phyloP scores from a whole-genome alignment of 2,888 invertebrate genomes.

The Lysandra bellargus region DNA sequence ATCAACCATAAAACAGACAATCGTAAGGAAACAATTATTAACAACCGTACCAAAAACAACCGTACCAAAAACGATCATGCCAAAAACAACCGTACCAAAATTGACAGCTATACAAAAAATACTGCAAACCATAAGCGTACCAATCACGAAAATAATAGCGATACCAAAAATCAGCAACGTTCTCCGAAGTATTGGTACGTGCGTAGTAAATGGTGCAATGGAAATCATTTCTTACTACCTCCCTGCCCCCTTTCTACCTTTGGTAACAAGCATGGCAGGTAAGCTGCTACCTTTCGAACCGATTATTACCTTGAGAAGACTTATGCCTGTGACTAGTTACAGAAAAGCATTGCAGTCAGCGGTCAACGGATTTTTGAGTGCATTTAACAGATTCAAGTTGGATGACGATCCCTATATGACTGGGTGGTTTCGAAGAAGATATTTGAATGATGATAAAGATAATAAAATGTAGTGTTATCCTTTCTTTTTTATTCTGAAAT shows the following conservation, averaged over 20 bases:
- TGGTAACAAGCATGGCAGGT: slow-evolving; percentile 67
- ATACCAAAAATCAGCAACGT: slow-evolving; percentile 59
- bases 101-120: slow-evolving; percentile 39
- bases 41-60: slow-evolving; percentile 22
- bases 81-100: slow-evolving; percentile 19
- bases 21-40: neutral
- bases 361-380: slow-evolving; percentile 59
- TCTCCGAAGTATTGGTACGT: slow-evolving; percentile 63
- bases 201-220: slow-evolving; percentile 69
- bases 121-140: slow-evolving; percentile 48
- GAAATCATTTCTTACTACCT: slow-evolving; percentile 63
- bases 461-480: neutral
- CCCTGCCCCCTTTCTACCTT: slow-evolving; percentile 66
- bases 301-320: slow-evolving; percentile 60
- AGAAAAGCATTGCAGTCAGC: slow-evolving; percentile 66
- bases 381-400: slow-evolving; percentile 62
- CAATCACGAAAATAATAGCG: slow-evolving; percentile 49
- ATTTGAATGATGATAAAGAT: slow-evolving; percentile 49
- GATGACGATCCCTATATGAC: slow-evolving; percentile 69
- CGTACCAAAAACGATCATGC: slow-evolving; percentile 17
- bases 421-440: slow-evolving; percentile 62
- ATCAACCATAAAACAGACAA: neutral
- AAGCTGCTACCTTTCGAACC: slow-evolving; percentile 71
- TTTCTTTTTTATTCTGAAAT: slow-evolving; percentile 1
- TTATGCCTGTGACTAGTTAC: slow-evolving; percentile 69